phyloP scores from a whole-genome alignment of 2,113 vertebrate genomes.

The Donacobius atricapilla region DNA sequence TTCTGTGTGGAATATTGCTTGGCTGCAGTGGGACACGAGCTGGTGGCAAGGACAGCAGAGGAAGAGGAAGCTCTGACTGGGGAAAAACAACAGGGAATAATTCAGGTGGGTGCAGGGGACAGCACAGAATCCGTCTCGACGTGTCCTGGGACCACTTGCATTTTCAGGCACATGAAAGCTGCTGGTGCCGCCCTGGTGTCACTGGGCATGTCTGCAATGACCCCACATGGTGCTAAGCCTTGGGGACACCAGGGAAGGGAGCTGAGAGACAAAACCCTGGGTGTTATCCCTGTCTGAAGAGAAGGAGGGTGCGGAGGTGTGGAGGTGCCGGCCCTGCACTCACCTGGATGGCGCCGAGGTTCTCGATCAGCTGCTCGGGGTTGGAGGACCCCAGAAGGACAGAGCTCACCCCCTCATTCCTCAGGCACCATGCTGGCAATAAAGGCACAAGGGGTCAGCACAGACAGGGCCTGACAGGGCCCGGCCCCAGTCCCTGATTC shows the following conservation, averaged over 20 bases:
- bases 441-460: not conserved
- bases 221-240: rapidly evolving
- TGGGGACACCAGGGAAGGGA: rapidly evolving
- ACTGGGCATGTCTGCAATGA: rapidly evolving
- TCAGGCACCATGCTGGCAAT: slow-evolving; percentile 90
- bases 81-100: not conserved
- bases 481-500: not conserved
- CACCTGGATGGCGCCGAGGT: slow-evolving; percentile 97
- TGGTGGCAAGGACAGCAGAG: not conserved
- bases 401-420: slow-evolving; percentile 96
- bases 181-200: not conserved
- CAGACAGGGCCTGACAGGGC: rapidly evolving
- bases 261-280: rapidly evolving
- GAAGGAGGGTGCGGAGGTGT: rapidly evolving
- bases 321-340: not conserved
- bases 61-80: not conserved
- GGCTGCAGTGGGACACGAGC: not conserved
- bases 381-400: slow-evolving; percentile 95
- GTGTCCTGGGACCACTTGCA: rapidly evolving
- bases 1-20: not conserved
- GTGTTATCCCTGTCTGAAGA: rapidly evolving
- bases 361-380: slow-evolving; percentile 94
- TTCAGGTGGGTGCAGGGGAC: not conserved
- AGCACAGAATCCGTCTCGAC: not conserved
- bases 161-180: rapidly evolving